These are phyloP conservation scores for Mormyrus proboscirostris DNA, from an alignment of 2,797 vertebrate species.

Conservation along the genomic window DNA sequence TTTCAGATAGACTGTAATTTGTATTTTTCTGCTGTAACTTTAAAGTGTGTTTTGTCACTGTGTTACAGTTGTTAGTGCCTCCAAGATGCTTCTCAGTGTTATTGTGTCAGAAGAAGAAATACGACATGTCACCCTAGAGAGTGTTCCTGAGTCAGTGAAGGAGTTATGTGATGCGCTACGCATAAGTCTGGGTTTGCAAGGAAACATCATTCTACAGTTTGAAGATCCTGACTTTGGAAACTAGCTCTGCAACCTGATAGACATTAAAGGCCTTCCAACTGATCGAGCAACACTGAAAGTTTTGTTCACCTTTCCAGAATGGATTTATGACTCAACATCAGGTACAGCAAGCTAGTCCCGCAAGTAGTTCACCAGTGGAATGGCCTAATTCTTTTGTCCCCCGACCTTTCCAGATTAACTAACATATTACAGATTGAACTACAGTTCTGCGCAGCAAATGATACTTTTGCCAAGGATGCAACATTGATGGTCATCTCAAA, in stretches of 20 bases:
- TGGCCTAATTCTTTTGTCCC: constrained; percentile 23
- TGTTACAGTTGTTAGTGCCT: constrained; percentile 20
- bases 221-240: constrained; percentile 7
- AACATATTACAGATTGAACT: background rate
- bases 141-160: background rate
- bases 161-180: background rate
- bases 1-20: background rate
- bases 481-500: constrained; percentile 29
- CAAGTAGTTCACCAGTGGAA: constrained; percentile 14
- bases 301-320: constrained; percentile 23
- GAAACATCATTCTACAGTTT: background rate
- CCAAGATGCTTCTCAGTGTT: constrained; percentile 15
- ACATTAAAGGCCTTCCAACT: constrained; percentile 21
- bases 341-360: constrained; percentile 7
- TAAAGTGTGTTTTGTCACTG: background rate
- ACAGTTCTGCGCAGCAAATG: constrained; percentile 28
- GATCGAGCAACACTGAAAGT: constrained; percentile 29
- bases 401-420: too few species aligned
- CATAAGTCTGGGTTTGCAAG: background rate
- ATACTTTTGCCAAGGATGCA: constrained; percentile 33
- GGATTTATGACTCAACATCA: constrained; percentile 29
- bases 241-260: constrained; percentile 13
- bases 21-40: background rate
- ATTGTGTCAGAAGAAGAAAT: constrained; percentile 26
- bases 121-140: constrained; percentile 7